Conservation (phyloP, 2,797 vertebrate species). For the Lagorchestes hirsutus region DNA sequence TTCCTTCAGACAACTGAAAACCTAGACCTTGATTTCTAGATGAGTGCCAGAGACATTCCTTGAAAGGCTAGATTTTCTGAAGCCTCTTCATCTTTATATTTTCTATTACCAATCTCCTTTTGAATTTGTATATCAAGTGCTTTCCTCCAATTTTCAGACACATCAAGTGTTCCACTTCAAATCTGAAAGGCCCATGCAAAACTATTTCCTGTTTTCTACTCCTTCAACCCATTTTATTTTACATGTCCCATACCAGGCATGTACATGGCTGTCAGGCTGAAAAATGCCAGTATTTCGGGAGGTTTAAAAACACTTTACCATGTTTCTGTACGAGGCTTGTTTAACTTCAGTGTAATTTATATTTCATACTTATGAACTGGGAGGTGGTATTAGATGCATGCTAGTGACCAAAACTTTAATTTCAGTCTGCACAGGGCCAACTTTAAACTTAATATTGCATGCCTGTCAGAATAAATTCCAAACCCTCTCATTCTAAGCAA, state of each 20-base stretch:
- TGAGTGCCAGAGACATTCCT: neutral
- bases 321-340: neutral
- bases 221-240: neutral
- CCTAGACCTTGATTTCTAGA: neutral
- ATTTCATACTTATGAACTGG: constrained; percentile 53
- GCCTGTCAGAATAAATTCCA: constrained; percentile 58
- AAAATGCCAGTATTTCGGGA: neutral
- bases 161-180: neutral
- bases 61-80: neutral
- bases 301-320: neutral
- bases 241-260: neutral
- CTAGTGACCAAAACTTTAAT: constrained; percentile 59
- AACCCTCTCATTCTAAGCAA: neutral
- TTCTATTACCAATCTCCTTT: neutral
- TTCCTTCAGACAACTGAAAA: neutral
- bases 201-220: neutral
- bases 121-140: neutral
- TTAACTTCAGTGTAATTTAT: constrained; percentile 32
- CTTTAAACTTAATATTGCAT: constrained; percentile 24
- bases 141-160: neutral
- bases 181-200: neutral
- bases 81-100: neutral
- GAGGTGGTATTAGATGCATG: constrained; percentile 37
- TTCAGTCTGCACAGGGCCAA: constrained; percentile 35
- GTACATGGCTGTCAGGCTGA: neutral